phyloP scores from a whole-genome alignment of 1,140 invertebrate species.

The Neotoxoptera formosana region DNA sequence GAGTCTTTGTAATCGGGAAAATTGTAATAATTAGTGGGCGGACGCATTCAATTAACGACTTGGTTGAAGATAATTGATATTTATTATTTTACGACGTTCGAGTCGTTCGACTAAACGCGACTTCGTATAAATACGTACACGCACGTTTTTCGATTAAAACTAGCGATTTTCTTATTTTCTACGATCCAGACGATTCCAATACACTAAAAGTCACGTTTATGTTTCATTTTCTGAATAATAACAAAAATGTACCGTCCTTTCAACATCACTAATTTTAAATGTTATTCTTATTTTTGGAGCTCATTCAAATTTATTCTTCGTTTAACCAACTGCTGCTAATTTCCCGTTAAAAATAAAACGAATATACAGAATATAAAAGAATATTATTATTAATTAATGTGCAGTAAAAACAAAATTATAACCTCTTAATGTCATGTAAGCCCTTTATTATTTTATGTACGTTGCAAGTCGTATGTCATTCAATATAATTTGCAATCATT shows the following conservation, averaged over 20 bases:
- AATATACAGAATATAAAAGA: neutral
- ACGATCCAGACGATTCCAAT: neutral
- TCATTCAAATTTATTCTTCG: neutral
- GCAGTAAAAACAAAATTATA: slow-evolving; percentile 13
- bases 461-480: too few species aligned
- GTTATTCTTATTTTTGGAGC: slow-evolving; percentile 24
- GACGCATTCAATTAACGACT: slow-evolving; percentile 23
- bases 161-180: neutral
- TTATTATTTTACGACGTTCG: neutral
- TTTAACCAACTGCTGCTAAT: neutral
- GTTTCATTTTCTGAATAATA: neutral
- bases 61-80: slow-evolving; percentile 2
- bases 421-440: neutral
- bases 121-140: neutral
- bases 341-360: slow-evolving; percentile 30
- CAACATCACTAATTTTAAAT: neutral
- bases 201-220: neutral
- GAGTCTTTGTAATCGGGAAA: neutral
- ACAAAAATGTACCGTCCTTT: neutral
- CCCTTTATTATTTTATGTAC: neutral
- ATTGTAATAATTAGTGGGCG: neutral
- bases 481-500: too few species aligned
- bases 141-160: neutral
- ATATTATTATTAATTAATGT: slow-evolving; percentile 19
- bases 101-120: neutral